Conservation (phyloP, 2,113 vertebrate genomes). For the Mobula hypostoma region DNA sequence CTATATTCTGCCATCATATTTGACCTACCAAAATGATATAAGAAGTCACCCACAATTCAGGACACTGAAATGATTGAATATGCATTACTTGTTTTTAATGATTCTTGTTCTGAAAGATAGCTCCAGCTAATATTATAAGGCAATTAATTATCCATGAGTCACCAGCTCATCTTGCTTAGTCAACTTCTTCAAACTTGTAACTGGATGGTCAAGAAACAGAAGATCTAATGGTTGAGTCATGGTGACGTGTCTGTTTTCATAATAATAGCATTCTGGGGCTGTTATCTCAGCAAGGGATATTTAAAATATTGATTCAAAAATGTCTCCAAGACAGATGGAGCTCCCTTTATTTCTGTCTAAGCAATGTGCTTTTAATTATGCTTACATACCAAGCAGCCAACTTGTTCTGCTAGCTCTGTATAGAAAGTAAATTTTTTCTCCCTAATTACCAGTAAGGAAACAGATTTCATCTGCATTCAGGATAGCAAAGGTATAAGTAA, state of each 20-base stretch:
- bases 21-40: neutral
- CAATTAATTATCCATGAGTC: neutral
- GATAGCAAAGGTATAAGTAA: neutral
- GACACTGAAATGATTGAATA: neutral
- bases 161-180: neutral
- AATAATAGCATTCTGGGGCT: slow-evolving; percentile 6
- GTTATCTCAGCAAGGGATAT: neutral
- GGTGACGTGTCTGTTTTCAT: neutral
- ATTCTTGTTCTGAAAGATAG: too few relatives aligned
- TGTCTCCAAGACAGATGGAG: neutral
- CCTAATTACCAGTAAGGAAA: neutral
- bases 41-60: neutral
- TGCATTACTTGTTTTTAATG: too few relatives aligned
- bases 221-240: neutral
- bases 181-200: neutral
- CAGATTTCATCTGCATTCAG: neutral
- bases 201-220: neutral
- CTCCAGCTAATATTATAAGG: too few relatives aligned
- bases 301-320: slow-evolving; percentile 32
- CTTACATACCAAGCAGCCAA: neutral
- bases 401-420: neutral
- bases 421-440: neutral
- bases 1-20: too few relatives aligned
- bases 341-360: neutral
- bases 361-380: slow-evolving; percentile 5